Evolutionary conservation across 2,888 invertebrate species (phyloP).

Genomic region (Chloroclystis v-ata): DNA sequence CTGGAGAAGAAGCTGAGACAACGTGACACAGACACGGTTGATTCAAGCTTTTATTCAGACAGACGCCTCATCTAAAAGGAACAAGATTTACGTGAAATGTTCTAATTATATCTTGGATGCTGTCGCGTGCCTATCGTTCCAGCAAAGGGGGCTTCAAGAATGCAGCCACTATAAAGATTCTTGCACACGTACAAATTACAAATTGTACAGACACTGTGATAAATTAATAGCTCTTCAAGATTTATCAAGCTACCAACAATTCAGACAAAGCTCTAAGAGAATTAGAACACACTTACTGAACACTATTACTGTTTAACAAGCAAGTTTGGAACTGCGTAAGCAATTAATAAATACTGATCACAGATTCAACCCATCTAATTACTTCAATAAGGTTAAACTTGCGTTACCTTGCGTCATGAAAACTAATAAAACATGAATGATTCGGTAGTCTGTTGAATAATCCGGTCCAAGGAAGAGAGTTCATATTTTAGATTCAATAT

Average conservation of each 20-base stretch:
- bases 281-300: too few species aligned
- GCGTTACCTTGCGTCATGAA: not conserved
- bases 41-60: conserved; percentile 29
- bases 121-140: conserved; percentile 60
- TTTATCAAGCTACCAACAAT: not conserved
- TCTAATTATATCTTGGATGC: conserved; percentile 63
- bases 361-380: too few species aligned
- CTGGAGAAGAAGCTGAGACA: not conserved
- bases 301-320: not conserved
- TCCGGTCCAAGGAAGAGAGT: conserved; percentile 35
- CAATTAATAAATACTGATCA: too few species aligned
- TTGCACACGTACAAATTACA: not conserved
- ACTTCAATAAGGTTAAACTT: too few species aligned
- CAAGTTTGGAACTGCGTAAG: not conserved
- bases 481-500: conserved; percentile 50
- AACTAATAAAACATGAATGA: not conserved
- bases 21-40: conserved; percentile 23
- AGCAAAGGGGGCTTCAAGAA: conserved; percentile 30
- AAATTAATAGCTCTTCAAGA: conserved; percentile 8
- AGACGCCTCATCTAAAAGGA: conserved; percentile 38
- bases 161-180: conserved; percentile 18
- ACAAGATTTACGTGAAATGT: conserved; percentile 48
- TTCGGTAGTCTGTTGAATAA: not conserved
- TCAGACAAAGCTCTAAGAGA: not conserved
- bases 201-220: not conserved